Evolutionary conservation across 1,140 invertebrate genomes (phyloP).

Genomic region (Ceratina australensis): DNA sequence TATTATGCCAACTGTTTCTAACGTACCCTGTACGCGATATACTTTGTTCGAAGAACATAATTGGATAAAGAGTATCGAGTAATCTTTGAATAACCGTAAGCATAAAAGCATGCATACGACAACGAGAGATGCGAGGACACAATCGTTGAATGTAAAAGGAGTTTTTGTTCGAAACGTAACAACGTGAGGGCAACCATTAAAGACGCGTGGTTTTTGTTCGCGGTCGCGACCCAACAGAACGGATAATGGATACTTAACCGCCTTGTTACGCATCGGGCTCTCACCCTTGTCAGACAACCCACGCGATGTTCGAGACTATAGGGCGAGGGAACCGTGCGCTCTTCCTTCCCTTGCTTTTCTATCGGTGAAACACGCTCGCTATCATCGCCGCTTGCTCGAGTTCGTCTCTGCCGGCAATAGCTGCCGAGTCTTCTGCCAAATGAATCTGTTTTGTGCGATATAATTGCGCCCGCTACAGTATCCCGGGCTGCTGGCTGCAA

Average conservation of each 20-base stretch:
- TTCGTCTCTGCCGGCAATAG: background rate
- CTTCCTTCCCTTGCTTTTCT: too few species aligned
- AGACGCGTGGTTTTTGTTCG: constrained; percentile 48
- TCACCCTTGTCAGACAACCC: constrained; percentile 18
- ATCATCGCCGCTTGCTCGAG: background rate
- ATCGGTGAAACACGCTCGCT: background rate
- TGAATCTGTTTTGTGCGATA: constrained; percentile 18
- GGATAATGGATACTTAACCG: constrained; percentile 61
- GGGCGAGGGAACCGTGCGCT: background rate
- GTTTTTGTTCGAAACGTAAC: constrained; percentile 34
- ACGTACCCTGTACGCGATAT: too few species aligned
- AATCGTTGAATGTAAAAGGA: background rate
- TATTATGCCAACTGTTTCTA: too few species aligned
- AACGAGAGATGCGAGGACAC: background rate
- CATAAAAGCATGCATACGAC: background rate
- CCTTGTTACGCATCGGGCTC: constrained; percentile 44
- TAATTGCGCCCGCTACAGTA: constrained; percentile 8
- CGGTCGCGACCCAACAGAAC: constrained; percentile 34
- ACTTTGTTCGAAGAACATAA: too few species aligned
- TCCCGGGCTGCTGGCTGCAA: background rate
- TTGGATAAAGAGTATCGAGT: background rate
- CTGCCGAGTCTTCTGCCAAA: background rate
- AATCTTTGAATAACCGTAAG: too few species aligned
- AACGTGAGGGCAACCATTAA: constrained; percentile 42
- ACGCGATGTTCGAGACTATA: constrained; percentile 12